Evolutionary conservation across 1,140 invertebrate genomes (phyloP).

Genomic region (Drosophila tropicalis): DNA sequence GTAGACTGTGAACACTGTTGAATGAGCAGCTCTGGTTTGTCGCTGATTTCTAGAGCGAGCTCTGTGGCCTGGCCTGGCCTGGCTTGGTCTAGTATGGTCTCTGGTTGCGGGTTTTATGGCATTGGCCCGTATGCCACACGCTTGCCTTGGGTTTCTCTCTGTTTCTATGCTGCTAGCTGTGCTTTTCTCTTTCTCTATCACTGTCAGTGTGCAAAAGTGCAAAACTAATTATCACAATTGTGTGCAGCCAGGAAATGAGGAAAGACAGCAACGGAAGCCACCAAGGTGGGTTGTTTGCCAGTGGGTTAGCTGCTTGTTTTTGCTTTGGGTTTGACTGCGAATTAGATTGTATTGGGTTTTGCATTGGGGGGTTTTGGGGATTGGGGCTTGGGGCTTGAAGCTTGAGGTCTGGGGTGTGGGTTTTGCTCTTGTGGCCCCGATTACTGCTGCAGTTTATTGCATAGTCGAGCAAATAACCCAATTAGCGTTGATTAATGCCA

Average conservation of each 20-base stretch:
- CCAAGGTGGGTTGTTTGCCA: conserved; percentile 58
- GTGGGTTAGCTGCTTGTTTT: conserved; percentile 32
- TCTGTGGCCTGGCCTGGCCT: background rate
- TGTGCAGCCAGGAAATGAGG: conserved; percentile 79
- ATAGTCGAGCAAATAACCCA: conserved; percentile 75
- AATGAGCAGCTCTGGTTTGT: conserved; percentile 34
- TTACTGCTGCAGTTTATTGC: conserved; percentile 75
- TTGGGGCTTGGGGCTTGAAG: conserved; percentile 5
- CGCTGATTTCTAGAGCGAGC: conserved; percentile 15
- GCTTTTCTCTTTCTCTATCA: conserved; percentile 17
- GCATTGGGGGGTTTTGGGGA: background rate
- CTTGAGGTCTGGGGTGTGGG: background rate
- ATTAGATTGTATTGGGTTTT: conserved; percentile 12
- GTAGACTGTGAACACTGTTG: conserved; percentile 18
- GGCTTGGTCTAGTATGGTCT: conserved; percentile 19
- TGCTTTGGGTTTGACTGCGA: conserved; percentile 19
- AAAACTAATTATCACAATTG: conserved; percentile 82
- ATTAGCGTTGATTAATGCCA: conserved; percentile 79
- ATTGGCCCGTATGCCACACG: conserved; percentile 7
- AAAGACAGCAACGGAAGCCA: conserved; percentile 79
- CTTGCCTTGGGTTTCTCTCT: background rate
- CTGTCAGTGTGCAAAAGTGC: conserved; percentile 66
- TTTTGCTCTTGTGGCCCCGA: conserved; percentile 34
- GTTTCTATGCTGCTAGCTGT: background rate
- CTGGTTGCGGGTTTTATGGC: conserved; percentile 8